A percentile compares a stretch with the other conserved stretches of the same genome.
phyloP scores from a whole-genome alignment of 2,113 vertebrate species.

The Trematocara unimaculatum region DNA sequence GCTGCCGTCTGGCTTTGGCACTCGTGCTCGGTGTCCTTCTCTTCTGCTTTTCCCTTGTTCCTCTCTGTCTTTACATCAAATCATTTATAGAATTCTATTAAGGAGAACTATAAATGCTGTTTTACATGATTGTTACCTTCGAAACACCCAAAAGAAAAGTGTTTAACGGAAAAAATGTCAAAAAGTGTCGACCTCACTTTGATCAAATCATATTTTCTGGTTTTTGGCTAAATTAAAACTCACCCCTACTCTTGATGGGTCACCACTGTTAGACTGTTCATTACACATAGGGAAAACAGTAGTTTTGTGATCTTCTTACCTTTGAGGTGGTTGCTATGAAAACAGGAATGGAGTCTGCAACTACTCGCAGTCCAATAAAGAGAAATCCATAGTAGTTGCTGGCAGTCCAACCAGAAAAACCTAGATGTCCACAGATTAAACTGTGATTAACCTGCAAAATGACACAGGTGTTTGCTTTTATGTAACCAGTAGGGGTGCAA shows the following conservation, averaged over 20 bases:
- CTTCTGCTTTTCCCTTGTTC: not conserved
- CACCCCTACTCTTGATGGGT: rapidly evolving
- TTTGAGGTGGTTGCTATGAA: not conserved
- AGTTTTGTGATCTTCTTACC: not conserved
- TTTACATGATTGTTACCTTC: not conserved
- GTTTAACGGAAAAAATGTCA: not conserved
- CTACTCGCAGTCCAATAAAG: not conserved
- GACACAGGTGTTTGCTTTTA: not conserved
- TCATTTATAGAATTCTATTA: not conserved
- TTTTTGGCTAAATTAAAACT: not conserved
- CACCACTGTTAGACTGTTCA: not conserved
- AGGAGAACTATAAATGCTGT: rapidly evolving
- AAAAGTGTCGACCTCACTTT: not conserved
- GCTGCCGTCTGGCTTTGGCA: not conserved
- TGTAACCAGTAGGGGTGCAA: not conserved
- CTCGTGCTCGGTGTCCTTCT: not conserved
- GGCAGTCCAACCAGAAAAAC: not conserved
- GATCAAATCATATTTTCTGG: not conserved
- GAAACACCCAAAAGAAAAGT: not conserved
- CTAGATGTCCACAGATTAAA: not conserved
- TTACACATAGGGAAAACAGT: not conserved
- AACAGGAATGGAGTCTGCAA: rapidly evolving
- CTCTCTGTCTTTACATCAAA: not conserved
- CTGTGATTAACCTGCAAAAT: rapidly evolving
- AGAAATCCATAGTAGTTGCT: not conserved